Evolutionary conservation across 2,888 invertebrate genomes (phyloP).

Genomic region (Hermodice carunculata): DNA sequence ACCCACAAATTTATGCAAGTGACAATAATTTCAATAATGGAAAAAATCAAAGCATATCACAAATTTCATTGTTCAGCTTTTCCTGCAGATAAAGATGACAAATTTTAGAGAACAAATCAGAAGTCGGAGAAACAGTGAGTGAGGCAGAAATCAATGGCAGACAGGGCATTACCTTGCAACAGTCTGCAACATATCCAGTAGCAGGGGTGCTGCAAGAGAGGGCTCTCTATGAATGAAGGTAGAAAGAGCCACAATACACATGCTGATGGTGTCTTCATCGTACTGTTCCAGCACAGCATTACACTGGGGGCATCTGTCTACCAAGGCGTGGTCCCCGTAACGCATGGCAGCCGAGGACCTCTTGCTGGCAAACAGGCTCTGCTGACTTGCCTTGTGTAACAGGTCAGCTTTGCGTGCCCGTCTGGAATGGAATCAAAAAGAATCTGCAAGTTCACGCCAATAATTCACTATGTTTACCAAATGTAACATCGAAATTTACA

Average conservation of each 20-base stretch:
- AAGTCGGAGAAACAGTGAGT: not conserved
- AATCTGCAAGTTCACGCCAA: too few relatives aligned
- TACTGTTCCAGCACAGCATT: conserved; percentile 81
- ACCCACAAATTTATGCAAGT: not conserved
- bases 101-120: not conserved
- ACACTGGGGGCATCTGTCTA: conserved; percentile 84
- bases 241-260: conserved; percentile 92
- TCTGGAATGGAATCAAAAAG: conserved; percentile 39
- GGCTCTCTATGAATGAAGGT: conserved; percentile 98
- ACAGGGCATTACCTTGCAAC: conserved; percentile 80
- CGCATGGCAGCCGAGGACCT: conserved; percentile 25
- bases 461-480: too few relatives aligned
- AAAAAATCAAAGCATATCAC: not conserved
- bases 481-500: too few relatives aligned
- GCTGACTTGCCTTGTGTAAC: conserved; percentile 44
- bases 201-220: conserved; percentile 87
- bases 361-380: conserved; percentile 44
- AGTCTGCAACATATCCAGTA: conserved; percentile 90
- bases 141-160: not conserved
- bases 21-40: not conserved
- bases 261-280: conserved; percentile 95
- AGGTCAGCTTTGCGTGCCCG: conserved; percentile 58
- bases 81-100: not conserved
- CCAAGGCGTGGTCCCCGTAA: conserved; percentile 25
- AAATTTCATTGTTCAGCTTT: not conserved